Percentiles rank a stretch among this genome's conserved stretches.
phyloP scores from a whole-genome alignment of 2,113 vertebrate species.

The Xenotilapia caudafasciata region DNA sequence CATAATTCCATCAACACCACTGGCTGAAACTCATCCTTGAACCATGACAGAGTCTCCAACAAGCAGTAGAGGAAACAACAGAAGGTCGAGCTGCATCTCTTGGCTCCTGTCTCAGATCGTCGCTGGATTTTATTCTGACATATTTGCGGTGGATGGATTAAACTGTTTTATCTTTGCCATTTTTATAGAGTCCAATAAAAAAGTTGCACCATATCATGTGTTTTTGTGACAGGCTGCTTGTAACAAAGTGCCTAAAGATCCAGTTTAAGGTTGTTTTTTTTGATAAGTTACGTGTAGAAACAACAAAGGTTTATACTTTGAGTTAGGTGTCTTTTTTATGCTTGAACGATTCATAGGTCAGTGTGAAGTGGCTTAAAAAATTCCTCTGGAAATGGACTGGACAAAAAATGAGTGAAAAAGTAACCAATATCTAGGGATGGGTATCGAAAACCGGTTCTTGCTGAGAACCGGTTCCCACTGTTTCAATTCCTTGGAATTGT shows the following conservation, averaged over 20 bases:
- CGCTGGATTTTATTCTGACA: fast-evolving
- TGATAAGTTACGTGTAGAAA: background rate
- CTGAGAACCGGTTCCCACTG: too few relatives aligned
- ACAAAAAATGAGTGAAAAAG: background rate
- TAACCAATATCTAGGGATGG: background rate
- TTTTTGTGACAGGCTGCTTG: background rate
- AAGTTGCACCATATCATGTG: background rate
- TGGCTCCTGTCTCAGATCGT: background rate
- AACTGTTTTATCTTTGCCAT: background rate
- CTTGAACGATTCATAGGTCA: background rate
- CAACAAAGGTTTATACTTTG: background rate
- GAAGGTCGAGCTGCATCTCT: background rate
- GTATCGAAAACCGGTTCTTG: too few relatives aligned
- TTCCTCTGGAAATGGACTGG: background rate
- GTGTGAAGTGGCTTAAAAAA: background rate
- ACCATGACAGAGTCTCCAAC: background rate
- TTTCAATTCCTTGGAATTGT: too few relatives aligned
- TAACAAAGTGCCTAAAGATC: background rate
- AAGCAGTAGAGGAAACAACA: background rate
- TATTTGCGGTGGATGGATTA: background rate
- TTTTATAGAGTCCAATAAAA: background rate
- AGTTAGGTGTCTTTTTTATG: background rate
- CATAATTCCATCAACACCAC: background rate
- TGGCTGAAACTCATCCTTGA: background rate
- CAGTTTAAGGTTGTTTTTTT: background rate